phyloP scores from a whole-genome alignment of 2,797 vertebrate genomes.

The Phoebastria nigripes region DNA sequence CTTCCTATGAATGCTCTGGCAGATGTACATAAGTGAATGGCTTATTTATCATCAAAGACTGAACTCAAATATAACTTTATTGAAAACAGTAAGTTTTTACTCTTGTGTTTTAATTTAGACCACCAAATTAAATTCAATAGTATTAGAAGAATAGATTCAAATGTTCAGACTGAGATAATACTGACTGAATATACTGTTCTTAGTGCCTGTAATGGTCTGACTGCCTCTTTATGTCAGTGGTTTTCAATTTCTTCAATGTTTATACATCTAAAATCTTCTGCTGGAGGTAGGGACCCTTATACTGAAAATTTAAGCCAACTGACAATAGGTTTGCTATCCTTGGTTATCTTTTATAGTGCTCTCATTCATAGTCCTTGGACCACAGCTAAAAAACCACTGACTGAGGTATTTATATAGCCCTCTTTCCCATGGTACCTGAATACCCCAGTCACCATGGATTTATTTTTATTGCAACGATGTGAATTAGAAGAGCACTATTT shows the following conservation, averaged over 20 bases:
- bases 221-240: neutral
- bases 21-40: conserved; percentile 60
- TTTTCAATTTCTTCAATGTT: neutral
- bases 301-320: neutral
- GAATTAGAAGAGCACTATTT: neutral
- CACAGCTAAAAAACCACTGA: neutral
- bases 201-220: neutral
- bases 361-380: neutral
- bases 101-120: neutral
- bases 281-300: neutral
- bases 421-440: neutral
- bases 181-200: neutral
- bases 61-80: conserved; percentile 22
- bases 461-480: neutral
- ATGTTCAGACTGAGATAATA: neutral
- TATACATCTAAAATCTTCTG: neutral
- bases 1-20: conserved; percentile 51
- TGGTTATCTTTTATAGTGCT: neutral
- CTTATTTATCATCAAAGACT: conserved; percentile 52
- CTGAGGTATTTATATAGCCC: neutral
- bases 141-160: neutral
- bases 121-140: neutral
- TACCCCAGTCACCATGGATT: neutral
- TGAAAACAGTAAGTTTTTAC: neutral
- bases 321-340: neutral